Evolutionary conservation across 1,140 invertebrate genomes (phyloP).

Genomic region (Zaprionus ornatus): DNA sequence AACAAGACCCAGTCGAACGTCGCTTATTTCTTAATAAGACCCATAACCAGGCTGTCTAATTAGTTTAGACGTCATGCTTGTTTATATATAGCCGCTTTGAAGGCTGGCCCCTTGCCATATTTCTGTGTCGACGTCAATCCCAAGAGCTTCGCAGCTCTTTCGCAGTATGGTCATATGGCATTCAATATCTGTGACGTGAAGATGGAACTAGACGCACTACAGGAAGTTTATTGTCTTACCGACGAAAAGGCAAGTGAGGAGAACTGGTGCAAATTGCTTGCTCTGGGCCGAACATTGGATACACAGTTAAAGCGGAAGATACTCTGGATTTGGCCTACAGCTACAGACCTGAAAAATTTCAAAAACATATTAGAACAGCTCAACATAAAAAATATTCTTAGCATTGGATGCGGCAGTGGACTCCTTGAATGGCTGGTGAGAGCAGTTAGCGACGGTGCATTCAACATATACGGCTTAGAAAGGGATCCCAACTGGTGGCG

Average conservation of each 20-base stretch:
- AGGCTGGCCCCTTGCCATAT: conserved; percentile 61
- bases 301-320: conserved; percentile 81
- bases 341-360: conserved; percentile 83
- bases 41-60: conserved; percentile 4
- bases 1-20: not conserved
- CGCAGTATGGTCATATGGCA: conserved; percentile 44
- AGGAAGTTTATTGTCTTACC: conserved; percentile 63
- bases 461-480: conserved; percentile 85
- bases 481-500: conserved; percentile 87
- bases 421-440: conserved; percentile 73
- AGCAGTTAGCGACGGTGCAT: conserved; percentile 65
- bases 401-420: conserved; percentile 76
- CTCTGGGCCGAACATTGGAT: conserved; percentile 52
- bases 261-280: conserved; percentile 63
- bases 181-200: conserved; percentile 62
- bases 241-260: conserved; percentile 6
- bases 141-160: conserved; percentile 32
- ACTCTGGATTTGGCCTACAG: conserved; percentile 86
- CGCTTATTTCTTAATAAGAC: not conserved
- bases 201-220: conserved; percentile 47
- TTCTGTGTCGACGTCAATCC: conserved; percentile 50
- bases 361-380: conserved; percentile 35
- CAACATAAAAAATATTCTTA: conserved; percentile 50
- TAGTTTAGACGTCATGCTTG: conserved; percentile 4
- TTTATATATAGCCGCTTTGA: conserved; percentile 44